phyloP scores from a whole-genome alignment of 2,797 vertebrate genomes.

The Nyctibius grandis region DNA sequence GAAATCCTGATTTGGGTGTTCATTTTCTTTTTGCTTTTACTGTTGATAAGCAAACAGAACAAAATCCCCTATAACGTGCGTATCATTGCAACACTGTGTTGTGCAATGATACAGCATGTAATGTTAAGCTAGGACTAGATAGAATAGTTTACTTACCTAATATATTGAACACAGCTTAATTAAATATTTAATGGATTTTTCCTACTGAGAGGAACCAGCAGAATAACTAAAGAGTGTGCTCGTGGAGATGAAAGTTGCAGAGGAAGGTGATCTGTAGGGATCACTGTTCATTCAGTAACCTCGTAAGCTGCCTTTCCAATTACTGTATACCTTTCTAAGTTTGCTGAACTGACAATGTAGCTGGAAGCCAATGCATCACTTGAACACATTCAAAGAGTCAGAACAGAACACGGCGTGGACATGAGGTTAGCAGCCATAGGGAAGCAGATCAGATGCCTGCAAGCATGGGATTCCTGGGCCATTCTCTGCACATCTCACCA shows the following conservation, averaged over 20 bases:
- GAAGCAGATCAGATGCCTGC: background rate
- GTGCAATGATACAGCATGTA: background rate
- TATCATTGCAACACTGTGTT: background rate
- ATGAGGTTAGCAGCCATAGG: background rate
- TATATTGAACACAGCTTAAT: constrained; percentile 16
- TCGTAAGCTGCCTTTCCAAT: background rate
- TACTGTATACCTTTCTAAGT: background rate
- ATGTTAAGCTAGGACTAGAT: background rate
- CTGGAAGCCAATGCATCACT: background rate
- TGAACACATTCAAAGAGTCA: background rate
- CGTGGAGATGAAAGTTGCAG: background rate
- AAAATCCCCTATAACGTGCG: background rate
- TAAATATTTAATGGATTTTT: constrained; percentile 49
- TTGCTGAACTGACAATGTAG: background rate
- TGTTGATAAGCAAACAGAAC: background rate
- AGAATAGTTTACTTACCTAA: constrained; percentile 18
- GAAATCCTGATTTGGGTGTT: background rate
- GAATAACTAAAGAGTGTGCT: background rate
- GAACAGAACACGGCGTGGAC: background rate
- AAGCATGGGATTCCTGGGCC: background rate
- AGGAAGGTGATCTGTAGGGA: background rate
- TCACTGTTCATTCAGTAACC: background rate
- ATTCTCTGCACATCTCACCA: background rate
- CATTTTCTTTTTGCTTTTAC: background rate
- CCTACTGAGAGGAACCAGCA: constrained; percentile 2